Conservation (phyloP, 2,888 invertebrate species). For the Pristionchus entomophagus region DNA sequence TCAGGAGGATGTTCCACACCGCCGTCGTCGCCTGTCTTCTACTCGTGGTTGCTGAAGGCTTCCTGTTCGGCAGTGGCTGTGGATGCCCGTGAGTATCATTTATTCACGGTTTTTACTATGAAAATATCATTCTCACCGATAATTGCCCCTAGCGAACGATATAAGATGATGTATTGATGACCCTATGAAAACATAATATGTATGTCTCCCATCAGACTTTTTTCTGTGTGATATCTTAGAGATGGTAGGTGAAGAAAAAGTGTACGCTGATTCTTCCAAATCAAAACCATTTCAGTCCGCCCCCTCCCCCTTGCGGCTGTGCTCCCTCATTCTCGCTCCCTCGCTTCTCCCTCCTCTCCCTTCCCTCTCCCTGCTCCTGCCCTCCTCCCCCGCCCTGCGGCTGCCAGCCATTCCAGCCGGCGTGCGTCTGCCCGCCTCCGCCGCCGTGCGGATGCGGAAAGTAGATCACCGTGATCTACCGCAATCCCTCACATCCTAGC, state of each 20-base stretch:
- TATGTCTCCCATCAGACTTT: not conserved
- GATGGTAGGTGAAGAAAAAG: not conserved
- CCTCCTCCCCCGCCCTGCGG: conserved; percentile 8
- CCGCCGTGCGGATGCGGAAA: conserved; percentile 8
- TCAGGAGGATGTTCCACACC: not conserved
- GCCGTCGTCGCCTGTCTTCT: not conserved
- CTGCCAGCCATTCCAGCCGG: not conserved
- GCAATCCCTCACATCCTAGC: no score
- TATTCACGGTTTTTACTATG: not conserved
- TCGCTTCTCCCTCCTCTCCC: not conserved
- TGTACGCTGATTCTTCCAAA: not conserved
- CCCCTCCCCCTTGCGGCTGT: not conserved
- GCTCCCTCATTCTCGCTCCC: not conserved
- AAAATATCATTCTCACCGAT: not conserved
- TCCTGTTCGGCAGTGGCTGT: not conserved
- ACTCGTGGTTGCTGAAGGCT: not conserved
- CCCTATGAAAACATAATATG: no score
- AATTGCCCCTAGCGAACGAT: not conserved
- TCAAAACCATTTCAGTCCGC: not conserved
- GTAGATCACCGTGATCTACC: no score
- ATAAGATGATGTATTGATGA: not conserved
- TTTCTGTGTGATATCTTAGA: not conserved
- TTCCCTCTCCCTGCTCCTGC: not conserved
- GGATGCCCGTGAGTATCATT: not conserved
- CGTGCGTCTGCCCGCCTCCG: not conserved